Percentiles rank a stretch among this genome's conserved stretches.
phyloP scores from a whole-genome alignment of 2,113 vertebrate species.

The Sinocyclocheilus rhinocerous region DNA sequence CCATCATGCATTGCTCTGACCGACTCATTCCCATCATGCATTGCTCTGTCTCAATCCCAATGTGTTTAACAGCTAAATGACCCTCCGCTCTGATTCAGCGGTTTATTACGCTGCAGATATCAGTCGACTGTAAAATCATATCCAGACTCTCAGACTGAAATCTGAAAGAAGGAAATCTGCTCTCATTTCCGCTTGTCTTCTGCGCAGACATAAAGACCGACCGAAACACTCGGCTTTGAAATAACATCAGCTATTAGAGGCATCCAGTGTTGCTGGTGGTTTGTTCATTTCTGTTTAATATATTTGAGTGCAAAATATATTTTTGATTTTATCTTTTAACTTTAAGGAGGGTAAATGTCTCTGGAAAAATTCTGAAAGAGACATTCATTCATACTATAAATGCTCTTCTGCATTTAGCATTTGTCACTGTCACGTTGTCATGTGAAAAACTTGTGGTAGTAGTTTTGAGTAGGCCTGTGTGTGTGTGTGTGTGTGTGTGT shows the following conservation, averaged over 20 bases:
- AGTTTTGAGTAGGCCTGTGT: too few species aligned
- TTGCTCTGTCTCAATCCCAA: background rate
- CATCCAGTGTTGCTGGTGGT: background rate
- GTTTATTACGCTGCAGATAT: conserved; percentile 28
- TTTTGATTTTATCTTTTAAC: background rate
- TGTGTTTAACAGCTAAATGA: conserved; percentile 72
- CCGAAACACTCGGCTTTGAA: background rate
- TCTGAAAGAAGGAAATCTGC: too few species aligned
- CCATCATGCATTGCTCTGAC: too few species aligned
- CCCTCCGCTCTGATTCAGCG: background rate
- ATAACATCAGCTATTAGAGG: background rate
- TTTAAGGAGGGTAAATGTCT: background rate
- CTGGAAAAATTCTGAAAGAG: background rate
- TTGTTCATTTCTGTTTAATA: background rate
- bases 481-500: too few species aligned
- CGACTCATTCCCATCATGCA: background rate
- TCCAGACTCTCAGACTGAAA: background rate
- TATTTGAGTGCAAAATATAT: background rate
- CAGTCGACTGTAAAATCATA: background rate
- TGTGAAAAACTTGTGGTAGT: background rate
- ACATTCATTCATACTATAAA: background rate
- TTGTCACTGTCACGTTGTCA: background rate
- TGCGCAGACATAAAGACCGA: background rate
- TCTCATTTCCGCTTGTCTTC: conserved; percentile 17
- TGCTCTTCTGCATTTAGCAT: background rate